Evolutionary conservation across 2,888 invertebrate species (phyloP).

Genomic region (Hemaris fuciformis): DNA sequence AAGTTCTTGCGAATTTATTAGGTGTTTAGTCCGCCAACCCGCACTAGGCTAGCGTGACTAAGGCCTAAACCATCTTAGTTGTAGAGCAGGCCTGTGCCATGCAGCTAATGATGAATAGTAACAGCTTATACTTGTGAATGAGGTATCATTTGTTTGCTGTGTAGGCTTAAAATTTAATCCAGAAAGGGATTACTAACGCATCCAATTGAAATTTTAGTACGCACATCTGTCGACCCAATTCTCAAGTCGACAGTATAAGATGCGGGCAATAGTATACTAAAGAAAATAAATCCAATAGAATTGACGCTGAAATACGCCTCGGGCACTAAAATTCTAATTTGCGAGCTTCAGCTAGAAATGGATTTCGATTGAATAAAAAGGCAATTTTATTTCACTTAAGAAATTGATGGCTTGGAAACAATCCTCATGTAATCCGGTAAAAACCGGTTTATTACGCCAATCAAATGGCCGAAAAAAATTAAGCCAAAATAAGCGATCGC

Average conservation of each 20-base stretch:
- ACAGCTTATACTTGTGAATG: no score
- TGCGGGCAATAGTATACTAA: no score
- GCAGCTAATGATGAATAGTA: no score
- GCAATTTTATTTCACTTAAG: conserved; percentile 20
- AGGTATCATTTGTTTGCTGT: no score
- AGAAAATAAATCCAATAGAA: no score
- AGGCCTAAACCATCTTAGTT: neutral
- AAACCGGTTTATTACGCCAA: conserved; percentile 2
- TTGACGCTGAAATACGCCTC: neutral
- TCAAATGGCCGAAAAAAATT: neutral
- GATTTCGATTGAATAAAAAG: conserved; percentile 18
- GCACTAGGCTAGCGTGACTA: neutral
- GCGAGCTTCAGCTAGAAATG: neutral
- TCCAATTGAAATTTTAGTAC: no score
- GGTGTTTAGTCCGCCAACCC: neutral
- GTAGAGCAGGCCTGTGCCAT: neutral
- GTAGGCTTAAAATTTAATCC: no score
- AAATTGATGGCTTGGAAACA: neutral
- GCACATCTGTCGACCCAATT: no score
- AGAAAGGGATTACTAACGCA: no score
- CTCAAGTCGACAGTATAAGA: no score
- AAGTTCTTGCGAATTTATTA: neutral
- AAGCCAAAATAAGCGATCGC: neutral
- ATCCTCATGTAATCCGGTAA: neutral
- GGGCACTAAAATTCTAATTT: neutral